Evolutionary conservation across 2,888 invertebrate genomes (phyloP), one percentile per base, ranked within the genome.

Genomic region (Phaonia tiefii): DNA sequence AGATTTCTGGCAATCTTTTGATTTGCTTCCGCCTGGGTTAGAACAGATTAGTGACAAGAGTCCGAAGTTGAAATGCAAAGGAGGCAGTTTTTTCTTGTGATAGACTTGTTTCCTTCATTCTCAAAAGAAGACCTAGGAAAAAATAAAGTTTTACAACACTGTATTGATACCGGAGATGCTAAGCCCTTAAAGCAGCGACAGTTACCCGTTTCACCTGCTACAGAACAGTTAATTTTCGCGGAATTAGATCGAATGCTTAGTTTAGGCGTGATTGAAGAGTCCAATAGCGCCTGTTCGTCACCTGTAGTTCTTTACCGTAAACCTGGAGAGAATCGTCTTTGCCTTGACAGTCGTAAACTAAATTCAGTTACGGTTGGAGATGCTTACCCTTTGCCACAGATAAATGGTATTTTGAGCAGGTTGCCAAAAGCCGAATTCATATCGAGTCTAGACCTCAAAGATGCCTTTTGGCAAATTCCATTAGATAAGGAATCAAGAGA

Each of bases 171-270:
- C n/a, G 79, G 83, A 2, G 31, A 71, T 8, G 75, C 79, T 2
- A 60, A 72, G 10, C 83, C 83, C 1, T 63, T 84, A 1, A 84
- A 84, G 49, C 83, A 84, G 26, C 56, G 83, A 0, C 79, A 83
- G 26, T 83, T 76, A 66, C 82, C 84, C 0, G 75, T 84, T 4
- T 75, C 75, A 1, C 67, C 75, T 1, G 75, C 75, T 10, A 51
- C 70, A 1, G 75, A 69, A 22, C 75, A 78, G n/a, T 25, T 82
- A 17, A 65, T 84, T 7, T 76, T 79, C 51, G 65, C 75, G 8
- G 87, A 88, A 75, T 80, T 89, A 0, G 87, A 88, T 39, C 60
- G 85, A 1, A 89, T 89, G 88, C 31, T 89, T 0, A 63, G 37
- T 2, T 56, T 83, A 1, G 86, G 84, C 2, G 84, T 89, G 0